A percentile compares a stretch with the other conserved stretches of the same genome.
Evolutionary conservation across 2,888 invertebrate genomes (phyloP).

Genomic region (Acleris cristana): DNA sequence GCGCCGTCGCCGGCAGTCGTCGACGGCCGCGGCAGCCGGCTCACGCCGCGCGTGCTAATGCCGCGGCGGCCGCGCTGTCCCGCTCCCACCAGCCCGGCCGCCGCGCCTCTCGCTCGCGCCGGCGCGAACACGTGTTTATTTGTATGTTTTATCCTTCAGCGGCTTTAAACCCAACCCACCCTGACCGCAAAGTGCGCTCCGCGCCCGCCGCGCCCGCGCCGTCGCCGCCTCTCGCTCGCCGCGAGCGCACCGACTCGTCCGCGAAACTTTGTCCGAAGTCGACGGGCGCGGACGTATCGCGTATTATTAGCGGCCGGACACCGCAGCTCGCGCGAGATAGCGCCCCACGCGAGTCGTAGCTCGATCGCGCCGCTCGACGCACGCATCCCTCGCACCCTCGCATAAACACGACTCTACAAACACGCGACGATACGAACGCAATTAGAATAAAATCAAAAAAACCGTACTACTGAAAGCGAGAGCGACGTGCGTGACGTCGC

Average conservation of each 20-base stretch:
- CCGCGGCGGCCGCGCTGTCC: slow-evolving; percentile 75
- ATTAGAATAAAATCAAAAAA: slow-evolving; percentile 54
- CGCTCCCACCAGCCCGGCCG: slow-evolving; percentile 68
- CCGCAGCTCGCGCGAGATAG: slow-evolving; percentile 62
- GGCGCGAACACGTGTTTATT: slow-evolving; percentile 86
- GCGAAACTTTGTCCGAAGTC: slow-evolving; percentile 83
- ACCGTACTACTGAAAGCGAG: slow-evolving; percentile 60
- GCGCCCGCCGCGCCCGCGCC: slow-evolving; percentile 83
- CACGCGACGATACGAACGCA: slow-evolving; percentile 41
- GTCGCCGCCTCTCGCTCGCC: slow-evolving; percentile 76
- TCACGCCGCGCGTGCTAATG: slow-evolving; percentile 73
- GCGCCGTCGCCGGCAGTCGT: slow-evolving; percentile 43
- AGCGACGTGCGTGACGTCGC: slow-evolving; percentile 70
- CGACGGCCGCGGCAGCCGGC: slow-evolving; percentile 56
- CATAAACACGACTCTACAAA: slow-evolving; percentile 49
- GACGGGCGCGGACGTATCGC: slow-evolving; percentile 80
- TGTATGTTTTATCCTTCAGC: slow-evolving; percentile 86
- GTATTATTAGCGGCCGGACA: slow-evolving; percentile 81
- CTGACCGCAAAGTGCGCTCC: slow-evolving; percentile 86
- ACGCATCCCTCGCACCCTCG: slow-evolving; percentile 63
- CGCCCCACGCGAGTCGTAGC: slow-evolving; percentile 47
- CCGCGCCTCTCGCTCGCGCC: slow-evolving; percentile 83
- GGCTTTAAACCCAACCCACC: slow-evolving; percentile 87
- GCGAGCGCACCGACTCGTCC: slow-evolving; percentile 72
- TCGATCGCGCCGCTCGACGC: slow-evolving; percentile 60